Base-by-base conservation (phyloP, 1,140 invertebrate species). In the Euwallacea similis region DNA sequence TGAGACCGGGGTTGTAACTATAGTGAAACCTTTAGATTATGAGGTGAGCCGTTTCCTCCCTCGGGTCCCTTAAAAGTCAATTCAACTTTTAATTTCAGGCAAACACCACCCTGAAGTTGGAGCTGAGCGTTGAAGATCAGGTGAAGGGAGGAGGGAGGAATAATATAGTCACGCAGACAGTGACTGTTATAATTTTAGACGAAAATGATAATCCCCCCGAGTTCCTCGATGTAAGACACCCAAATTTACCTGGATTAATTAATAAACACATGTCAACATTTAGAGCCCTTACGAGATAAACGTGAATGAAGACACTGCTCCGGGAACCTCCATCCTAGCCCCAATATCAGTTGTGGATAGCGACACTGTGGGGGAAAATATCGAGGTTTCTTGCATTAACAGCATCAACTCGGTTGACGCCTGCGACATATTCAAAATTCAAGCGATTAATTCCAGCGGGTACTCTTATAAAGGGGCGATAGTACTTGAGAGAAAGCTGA, bases 141-240 rank as follows among this genome's bases (percentile, higher is more conserved):
- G 91, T 93, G 7, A 77, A 81, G 76, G 76, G 77, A 59, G 85
- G 84, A 6, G 86, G 87, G 10, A 85, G 87, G 66, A 90, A 91
- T 74, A 94, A 93, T 82, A 82, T 94, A 66, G 89, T 94, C 6
- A 84, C 87, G 70, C 88, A 93, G 16, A 89, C 91, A 7, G 88
- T 93, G 15, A 90, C 89, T 55, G 89, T 95, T 53, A 93, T 95
- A 21, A 88, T 97, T 44, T 81, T 92, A 6, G 94, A 97, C 79
- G 91, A 93, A 75, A 96, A 97, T 79, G 94, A 97, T 77, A 95
- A 95, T 83, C 84, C 91, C 41, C 94, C 94, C 6, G 85, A 87
- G 66, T 95, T 95, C 82, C 85, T 89, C 82, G 88, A 90, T 82
- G 90, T 92, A 82, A 33, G 21, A 33, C 21, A 33, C 4, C 21